Evolutionary conservation across 1,140 invertebrate genomes (phyloP), one percentile per base, ranked within the genome.

Genomic region (Chymomyza costata): DNA sequence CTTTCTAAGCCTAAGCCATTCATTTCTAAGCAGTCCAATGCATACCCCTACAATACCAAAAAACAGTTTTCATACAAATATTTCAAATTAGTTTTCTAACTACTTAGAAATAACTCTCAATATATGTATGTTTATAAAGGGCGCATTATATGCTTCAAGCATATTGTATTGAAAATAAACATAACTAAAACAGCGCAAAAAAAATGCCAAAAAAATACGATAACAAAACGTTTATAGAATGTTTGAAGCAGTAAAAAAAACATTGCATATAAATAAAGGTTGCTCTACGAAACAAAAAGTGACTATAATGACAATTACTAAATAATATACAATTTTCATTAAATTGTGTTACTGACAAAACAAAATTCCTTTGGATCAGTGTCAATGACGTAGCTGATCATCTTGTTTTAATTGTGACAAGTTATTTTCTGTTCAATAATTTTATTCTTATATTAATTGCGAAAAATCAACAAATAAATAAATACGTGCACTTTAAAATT

Each of bases 401-500:
- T 61, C 49, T 43, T 32, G 21, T 44, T 39, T 45, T n/a, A 31
- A 38, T 80, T 80, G 73, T 78, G 71, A 78, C 71, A 59, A 35
- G 45, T 15, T 34, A 3, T 21, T 46, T 49, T n/a, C n/a, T n/a
- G 41, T 41, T 59, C 61, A 60, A 48, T 66, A 48, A 40, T 48
- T 54, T 49, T 19, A 34, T 55, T 32, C 46, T 38, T 48, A 7
- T 57, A 71, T 66, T 66, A 53, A 78, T 73, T 80, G 73, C 71
- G 80, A 78, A 34, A 71, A 76, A 76, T 71, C 62, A 76, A 76
- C 71, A 71, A 71, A 78, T 80, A 80, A 78, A 78, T 78, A 78
- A 78, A 76, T 76, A 76, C 58, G 71, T 71, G 71, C 71, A 76
- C 71, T 78, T 56, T 56, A 37, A 41, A 3, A 25, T 25, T 25